A percentile compares a stretch with the other conserved stretches of the same genome.
phyloP scores from a whole-genome alignment of 2,113 vertebrate species.

The Camelus dromedarius region DNA sequence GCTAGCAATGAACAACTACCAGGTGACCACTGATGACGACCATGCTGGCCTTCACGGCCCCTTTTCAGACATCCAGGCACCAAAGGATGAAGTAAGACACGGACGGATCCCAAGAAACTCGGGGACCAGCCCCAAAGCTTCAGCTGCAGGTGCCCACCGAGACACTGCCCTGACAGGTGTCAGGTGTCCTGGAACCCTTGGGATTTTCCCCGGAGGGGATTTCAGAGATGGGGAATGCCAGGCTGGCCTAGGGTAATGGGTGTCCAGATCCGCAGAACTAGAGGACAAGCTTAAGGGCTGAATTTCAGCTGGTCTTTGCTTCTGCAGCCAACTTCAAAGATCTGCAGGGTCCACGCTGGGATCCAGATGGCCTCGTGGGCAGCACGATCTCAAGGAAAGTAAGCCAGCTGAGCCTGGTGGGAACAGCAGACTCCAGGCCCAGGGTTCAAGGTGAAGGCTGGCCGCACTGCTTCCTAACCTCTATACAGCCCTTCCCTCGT shows the following conservation, averaged over 20 bases:
- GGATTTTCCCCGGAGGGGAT: not conserved
- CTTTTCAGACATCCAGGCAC: not conserved
- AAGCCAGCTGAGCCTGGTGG: accelerated
- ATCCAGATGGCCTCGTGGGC: accelerated
- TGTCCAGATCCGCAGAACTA: not conserved
- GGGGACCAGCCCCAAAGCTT: not conserved
- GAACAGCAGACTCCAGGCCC: not conserved
- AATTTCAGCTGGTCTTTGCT: not conserved
- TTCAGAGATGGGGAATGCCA: not conserved
- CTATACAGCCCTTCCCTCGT: not conserved
- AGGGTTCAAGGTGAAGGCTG: not conserved
- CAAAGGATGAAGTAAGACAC: not conserved
- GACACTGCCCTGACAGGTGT: not conserved
- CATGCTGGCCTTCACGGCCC: accelerated
- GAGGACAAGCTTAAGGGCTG: not conserved
- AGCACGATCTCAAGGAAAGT: not conserved
- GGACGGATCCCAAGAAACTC: not conserved
- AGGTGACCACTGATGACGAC: not conserved
- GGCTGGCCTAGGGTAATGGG: not conserved
- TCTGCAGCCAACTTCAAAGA: not conserved
- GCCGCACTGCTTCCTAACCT: not conserved
- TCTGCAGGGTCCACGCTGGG: not conserved
- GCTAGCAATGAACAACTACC: not conserved
- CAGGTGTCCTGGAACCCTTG: not conserved
- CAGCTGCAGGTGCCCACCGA: not conserved